phyloP scores from a whole-genome alignment of 2,113 vertebrate genomes.

The Leuciscus idus region DNA sequence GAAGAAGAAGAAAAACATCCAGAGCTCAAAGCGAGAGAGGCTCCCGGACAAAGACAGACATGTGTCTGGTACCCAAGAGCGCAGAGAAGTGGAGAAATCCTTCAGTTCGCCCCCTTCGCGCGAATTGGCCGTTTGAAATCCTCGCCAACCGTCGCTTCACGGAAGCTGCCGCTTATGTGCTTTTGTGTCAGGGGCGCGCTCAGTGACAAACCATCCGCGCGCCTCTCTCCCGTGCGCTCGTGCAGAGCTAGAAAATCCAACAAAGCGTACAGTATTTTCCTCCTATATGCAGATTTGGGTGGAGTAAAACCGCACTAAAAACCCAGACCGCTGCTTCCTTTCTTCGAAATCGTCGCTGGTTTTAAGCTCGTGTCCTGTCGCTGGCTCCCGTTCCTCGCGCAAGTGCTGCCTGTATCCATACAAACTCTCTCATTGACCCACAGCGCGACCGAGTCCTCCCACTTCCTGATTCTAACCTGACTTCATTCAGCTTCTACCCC shows the following conservation, averaged over 20 bases:
- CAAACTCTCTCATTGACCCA: conserved; percentile 76
- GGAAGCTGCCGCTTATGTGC: conserved; percentile 55
- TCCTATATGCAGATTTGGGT: conserved; percentile 32
- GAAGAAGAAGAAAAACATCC: conserved; percentile 21
- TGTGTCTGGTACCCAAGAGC: conserved; percentile 72
- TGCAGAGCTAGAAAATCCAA: conserved; percentile 66
- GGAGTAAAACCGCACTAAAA: conserved; percentile 45
- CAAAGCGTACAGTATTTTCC: conserved; percentile 59
- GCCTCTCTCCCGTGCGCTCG: conserved; percentile 40
- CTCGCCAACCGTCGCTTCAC: conserved; percentile 61
- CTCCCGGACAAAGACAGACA: conserved; percentile 85
- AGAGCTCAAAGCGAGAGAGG: conserved; percentile 68
- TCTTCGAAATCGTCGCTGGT: conserved; percentile 19
- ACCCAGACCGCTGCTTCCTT: neutral
- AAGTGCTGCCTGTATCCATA: conserved; percentile 66
- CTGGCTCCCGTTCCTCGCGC: conserved; percentile 24
- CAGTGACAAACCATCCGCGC: conserved; percentile 54
- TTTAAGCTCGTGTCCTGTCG: conserved; percentile 52
- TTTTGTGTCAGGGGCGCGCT: conserved; percentile 62
- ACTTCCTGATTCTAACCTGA: conserved; percentile 77
- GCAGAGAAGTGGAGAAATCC: conserved; percentile 58
- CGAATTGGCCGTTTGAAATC: conserved; percentile 63
- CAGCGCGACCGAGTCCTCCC: conserved; percentile 69
- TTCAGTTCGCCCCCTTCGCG: conserved; percentile 46
- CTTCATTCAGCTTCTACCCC: conserved; percentile 60